Conservation (phyloP, 2,797 vertebrate species). For the Phoeniculus purpureus region DNA sequence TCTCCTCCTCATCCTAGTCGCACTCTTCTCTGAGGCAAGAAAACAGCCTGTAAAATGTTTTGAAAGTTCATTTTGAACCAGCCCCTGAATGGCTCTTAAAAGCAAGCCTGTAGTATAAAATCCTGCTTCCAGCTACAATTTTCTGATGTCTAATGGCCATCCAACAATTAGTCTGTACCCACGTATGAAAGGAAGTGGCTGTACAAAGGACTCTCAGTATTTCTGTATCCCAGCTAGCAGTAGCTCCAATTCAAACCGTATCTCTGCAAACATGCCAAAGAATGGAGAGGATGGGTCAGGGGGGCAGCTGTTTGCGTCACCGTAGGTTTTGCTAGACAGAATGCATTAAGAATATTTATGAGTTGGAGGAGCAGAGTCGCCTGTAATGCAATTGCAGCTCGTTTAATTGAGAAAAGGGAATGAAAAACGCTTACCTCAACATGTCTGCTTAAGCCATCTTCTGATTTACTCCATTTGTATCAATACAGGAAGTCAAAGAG, state of each 20-base stretch:
- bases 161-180: conserved; percentile 41
- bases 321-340: conserved; percentile 70
- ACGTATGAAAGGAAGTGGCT: conserved; percentile 23
- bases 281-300: conserved; percentile 61
- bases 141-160: conserved; percentile 59
- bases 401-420: conserved; percentile 82
- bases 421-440: conserved; percentile 78
- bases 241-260: background rate
- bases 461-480: conserved; percentile 83
- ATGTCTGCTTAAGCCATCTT: conserved; percentile 76
- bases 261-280: conserved; percentile 50
- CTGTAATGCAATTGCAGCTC: conserved; percentile 83
- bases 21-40: conserved; percentile 56
- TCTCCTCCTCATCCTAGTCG: conserved; percentile 32
- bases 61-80: conserved; percentile 53
- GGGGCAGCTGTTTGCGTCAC: conserved; percentile 73
- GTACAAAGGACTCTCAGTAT: conserved; percentile 24
- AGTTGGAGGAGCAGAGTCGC: conserved; percentile 71
- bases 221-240: conserved; percentile 44
- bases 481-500: conserved; percentile 87
- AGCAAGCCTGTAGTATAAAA: conserved; percentile 60
- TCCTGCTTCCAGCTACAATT: conserved; percentile 71
- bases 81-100: conserved; percentile 56
- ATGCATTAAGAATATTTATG: conserved; percentile 82
- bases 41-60: conserved; percentile 53